These are phyloP conservation scores for Nematostella vectensis DNA, from an alignment of 92 coral and sea anemone genomes.

Conservation along the genomic window DNA sequence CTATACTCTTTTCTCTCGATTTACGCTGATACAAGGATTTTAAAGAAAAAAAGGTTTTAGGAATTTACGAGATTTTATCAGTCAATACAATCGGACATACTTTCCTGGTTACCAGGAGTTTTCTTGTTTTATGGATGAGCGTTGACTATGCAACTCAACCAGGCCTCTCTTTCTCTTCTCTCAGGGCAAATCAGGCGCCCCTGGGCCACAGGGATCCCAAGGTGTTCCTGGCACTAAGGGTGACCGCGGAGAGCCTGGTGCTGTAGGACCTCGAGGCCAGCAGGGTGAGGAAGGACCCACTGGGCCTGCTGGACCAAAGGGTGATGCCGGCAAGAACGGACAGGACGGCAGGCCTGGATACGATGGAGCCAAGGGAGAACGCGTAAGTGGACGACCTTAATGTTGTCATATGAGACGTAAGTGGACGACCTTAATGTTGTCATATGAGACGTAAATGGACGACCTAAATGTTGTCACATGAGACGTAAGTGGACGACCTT, in stretches of 20 bases:
- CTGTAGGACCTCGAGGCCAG: slow-evolving; percentile 34
- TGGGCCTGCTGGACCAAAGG: slow-evolving; percentile 40
- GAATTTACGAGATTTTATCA: too few species aligned
- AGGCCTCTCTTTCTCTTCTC: too few species aligned
- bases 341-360: slow-evolving; percentile 25
- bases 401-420: too few species aligned
- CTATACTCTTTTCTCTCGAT: not conserved
- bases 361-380: slow-evolving; percentile 50
- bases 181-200: slow-evolving; percentile 33
- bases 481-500: too few species aligned
- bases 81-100: too few species aligned
- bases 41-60: too few species aligned
- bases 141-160: too few species aligned
- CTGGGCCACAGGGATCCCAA: slow-evolving; percentile 52
- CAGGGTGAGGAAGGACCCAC: slow-evolving; percentile 36
- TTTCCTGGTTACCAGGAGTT: too few species aligned
- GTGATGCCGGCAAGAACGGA: slow-evolving; percentile 39
- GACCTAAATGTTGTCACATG: too few species aligned
- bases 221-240: slow-evolving; percentile 48
- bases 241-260: slow-evolving; percentile 20
- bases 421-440: too few species aligned
- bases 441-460: too few species aligned
- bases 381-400: slow-evolving; percentile 18
- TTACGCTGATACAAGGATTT: not conserved
- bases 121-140: too few species aligned